These are phyloP conservation scores for Cistogaster globosa DNA, from an alignment of 2,888 invertebrate species.

Conservation along the genomic window DNA sequence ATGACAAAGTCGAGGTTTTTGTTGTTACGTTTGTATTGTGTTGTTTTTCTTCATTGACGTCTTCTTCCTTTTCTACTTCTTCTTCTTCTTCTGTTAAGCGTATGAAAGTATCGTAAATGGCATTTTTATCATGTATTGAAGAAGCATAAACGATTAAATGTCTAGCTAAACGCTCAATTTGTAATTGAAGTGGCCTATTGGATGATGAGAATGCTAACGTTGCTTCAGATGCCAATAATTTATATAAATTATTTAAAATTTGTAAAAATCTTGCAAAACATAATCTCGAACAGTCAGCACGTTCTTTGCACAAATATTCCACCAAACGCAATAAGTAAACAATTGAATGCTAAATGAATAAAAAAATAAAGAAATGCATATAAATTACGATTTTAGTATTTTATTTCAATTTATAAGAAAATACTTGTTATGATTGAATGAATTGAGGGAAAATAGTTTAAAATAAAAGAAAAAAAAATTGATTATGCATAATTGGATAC, in stretches of 20 bases:
- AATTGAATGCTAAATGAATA: slow-evolving; percentile 65
- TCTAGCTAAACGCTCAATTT: slow-evolving; percentile 77
- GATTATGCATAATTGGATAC: slow-evolving; percentile 46
- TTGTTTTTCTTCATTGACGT: slow-evolving; percentile 61
- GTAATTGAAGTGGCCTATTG: slow-evolving; percentile 75
- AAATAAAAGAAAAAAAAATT: slow-evolving; percentile 17
- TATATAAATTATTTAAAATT: slow-evolving; percentile 76
- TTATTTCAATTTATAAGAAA: slow-evolving; percentile 11
- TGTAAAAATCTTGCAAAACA: slow-evolving; percentile 74
- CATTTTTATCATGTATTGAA: slow-evolving; percentile 73
- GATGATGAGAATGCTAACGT: slow-evolving; percentile 40
- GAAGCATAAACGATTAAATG: slow-evolving; percentile 70
- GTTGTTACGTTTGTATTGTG: slow-evolving; percentile 15
- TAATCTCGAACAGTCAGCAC: slow-evolving; percentile 54
- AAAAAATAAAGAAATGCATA: slow-evolving; percentile 26
- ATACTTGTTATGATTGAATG: slow-evolving; percentile 37
- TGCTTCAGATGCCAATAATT: slow-evolving; percentile 59
- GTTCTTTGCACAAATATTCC: slow-evolving; percentile 62
- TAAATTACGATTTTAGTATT: slow-evolving; percentile 1
- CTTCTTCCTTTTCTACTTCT: slow-evolving; percentile 56
- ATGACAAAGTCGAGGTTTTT: slow-evolving; percentile 54
- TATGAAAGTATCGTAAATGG: slow-evolving; percentile 75
- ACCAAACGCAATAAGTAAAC: slow-evolving; percentile 63
- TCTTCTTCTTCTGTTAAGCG: slow-evolving; percentile 66
- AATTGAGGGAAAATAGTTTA: slow-evolving; percentile 9